Base-by-base conservation (phyloP, 2,113 vertebrate species). In the Xyliphius kryptos region DNA sequence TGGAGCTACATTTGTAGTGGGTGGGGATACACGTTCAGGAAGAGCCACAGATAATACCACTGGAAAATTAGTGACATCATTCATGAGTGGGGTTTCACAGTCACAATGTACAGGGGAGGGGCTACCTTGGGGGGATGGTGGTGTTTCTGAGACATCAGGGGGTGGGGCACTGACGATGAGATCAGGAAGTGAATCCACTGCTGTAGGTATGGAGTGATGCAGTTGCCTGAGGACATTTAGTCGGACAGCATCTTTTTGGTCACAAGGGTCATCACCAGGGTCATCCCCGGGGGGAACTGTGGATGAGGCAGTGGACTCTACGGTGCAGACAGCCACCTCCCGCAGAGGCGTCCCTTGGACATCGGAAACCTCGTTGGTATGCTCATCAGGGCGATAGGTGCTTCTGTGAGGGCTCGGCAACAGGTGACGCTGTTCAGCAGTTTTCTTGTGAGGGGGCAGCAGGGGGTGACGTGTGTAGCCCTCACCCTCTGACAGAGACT, bases 391-490 rank as follows among this genome's bases (percentile, higher is more conserved):
- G 64, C n/a, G n/a, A n/a, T 93, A 94, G 74, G 94, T 91, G 81
- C 90, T 91, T 77, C 91, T 91, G 74, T 93, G 90, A 0, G 90
- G 86, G 17, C 86, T 87, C 46, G 86, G 84, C 75, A 95, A 87
- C 68, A 95, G 80, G 66, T 89, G 82, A 0, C 81, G 89, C 80
- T 96, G 93, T 61, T 97, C 95, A 0, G 81, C 82, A 0, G 89
- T 90, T 67, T 89, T 61, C 16, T 61, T 95, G 74, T 78, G 86
- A 22, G 91, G 89, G 0, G 84, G 89, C 62, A 97, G 82, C 14
- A 97, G 84, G 0, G 93, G 91, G 73, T 91, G 92, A 6, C 95
- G 83, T 0, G 90, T 91, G 83, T 96, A 96, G 81, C 82, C 85
- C 79, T 98, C 96, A 1, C 91, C 92, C 0, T 94, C 91, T 0